These are phyloP conservation scores for Piscicola geometra DNA, from an alignment of 2,888 invertebrate genomes.

Conservation along the genomic window DNA sequence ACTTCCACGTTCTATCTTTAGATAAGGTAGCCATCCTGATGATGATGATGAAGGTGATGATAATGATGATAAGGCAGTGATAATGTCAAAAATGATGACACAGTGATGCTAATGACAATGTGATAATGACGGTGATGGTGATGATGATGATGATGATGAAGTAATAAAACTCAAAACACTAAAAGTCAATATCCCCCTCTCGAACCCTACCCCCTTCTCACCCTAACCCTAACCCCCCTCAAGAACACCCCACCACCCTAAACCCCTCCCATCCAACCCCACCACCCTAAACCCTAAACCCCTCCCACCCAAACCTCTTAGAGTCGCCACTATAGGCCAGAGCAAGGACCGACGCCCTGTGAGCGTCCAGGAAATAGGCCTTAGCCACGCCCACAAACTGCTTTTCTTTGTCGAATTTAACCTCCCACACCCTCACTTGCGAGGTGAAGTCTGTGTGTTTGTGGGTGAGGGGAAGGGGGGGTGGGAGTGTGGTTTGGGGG, in stretches of 20 bases:
- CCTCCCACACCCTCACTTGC: slow-evolving; percentile 75
- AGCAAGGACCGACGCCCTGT: slow-evolving; percentile 73
- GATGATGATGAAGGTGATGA: neutral
- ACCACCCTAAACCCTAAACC: too few species aligned
- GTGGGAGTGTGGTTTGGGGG: neutral
- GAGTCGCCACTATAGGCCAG: slow-evolving; percentile 77
- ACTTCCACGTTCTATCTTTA: slow-evolving; percentile 80
- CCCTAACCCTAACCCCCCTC: slow-evolving; percentile 14
- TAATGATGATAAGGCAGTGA: neutral
- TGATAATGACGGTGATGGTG: neutral
- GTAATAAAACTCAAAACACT: too few species aligned
- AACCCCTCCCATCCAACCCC: too few species aligned
- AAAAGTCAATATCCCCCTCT: too few species aligned
- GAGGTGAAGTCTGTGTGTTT: slow-evolving; percentile 62
- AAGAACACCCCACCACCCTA: too few species aligned
- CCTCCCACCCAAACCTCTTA: too few species aligned
- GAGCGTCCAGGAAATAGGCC: slow-evolving; percentile 76
- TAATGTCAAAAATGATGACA: neutral
- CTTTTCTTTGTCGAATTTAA: slow-evolving; percentile 69
- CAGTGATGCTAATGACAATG: too few species aligned
- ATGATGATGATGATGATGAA: neutral
- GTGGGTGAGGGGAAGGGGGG: neutral
- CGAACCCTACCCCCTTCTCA: neutral
- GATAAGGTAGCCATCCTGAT: slow-evolving; percentile 72
- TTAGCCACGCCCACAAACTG: slow-evolving; percentile 71